Conservation (phyloP, 2,797 vertebrate genomes). For the Artibeus lituratus region DNA sequence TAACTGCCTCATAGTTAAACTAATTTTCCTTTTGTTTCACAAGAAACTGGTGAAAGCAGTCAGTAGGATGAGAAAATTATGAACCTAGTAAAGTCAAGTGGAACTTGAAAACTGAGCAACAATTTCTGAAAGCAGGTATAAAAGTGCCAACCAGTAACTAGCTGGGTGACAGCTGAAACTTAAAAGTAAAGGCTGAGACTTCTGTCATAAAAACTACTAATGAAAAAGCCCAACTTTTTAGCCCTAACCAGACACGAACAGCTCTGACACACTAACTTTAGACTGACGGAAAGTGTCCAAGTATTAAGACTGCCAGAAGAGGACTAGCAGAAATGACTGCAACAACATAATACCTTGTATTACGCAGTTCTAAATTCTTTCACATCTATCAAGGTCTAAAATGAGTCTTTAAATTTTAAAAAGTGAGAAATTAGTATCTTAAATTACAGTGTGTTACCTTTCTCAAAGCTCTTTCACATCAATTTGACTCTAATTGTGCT, state of each 20-base stretch:
- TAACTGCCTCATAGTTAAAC: not conserved
- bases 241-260: not conserved
- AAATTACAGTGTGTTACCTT: not conserved
- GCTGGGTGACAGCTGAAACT: not conserved
- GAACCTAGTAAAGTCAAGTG: not conserved
- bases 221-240: not conserved
- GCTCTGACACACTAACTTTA: not conserved
- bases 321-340: not conserved
- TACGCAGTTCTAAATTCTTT: not conserved
- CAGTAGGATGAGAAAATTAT: not conserved
- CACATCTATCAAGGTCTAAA: not conserved
- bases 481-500: not conserved
- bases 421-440: slow-evolving; percentile 23
- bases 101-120: slow-evolving; percentile 23
- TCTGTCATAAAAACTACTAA: slow-evolving; percentile 17
- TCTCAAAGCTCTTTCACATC: slow-evolving; percentile 30
- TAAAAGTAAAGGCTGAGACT: not conserved
- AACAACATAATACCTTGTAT: not conserved
- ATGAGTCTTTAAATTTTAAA: not conserved
- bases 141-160: not conserved
- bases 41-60: not conserved
- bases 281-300: not conserved
- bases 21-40: not conserved
- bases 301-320: not conserved
- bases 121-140: not conserved